Percentiles rank a stretch among this genome's conserved stretches.
These are phyloP conservation scores for Hiodon alosoides DNA, from an alignment of 2,113 vertebrate genomes.

Conservation along the genomic window DNA sequence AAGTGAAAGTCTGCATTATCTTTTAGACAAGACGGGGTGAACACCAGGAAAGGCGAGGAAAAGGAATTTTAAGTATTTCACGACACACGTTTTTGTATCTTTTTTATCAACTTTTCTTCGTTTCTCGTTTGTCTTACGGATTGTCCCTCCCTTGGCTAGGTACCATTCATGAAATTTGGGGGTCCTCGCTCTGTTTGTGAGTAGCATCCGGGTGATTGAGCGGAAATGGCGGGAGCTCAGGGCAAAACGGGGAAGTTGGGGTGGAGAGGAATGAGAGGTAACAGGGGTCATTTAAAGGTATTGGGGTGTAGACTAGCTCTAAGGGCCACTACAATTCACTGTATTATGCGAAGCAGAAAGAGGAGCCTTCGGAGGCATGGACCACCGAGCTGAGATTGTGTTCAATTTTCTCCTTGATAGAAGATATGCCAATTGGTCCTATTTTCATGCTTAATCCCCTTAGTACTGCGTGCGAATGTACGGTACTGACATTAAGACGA, in stretches of 20 bases:
- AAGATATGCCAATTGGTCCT: slow-evolving; percentile 3
- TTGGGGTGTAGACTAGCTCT: slow-evolving; percentile 5
- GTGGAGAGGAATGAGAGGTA: slow-evolving; percentile 11
- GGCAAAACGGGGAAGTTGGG: slow-evolving; percentile 55
- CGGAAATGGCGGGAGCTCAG: slow-evolving; percentile 65
- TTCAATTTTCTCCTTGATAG: neutral
- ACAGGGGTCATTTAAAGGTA: slow-evolving; percentile 21
- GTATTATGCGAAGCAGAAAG: slow-evolving; percentile 9
- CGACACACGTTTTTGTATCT: slow-evolving; percentile 52
- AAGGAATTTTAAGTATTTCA: slow-evolving; percentile 36
- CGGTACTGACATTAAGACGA: no score
- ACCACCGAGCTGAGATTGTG: neutral
- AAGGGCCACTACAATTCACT: slow-evolving; percentile 7
- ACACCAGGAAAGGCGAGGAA: slow-evolving; percentile 26
- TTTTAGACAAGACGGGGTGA: slow-evolving; percentile 32
- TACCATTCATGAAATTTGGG: slow-evolving; percentile 66
- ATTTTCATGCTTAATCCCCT: slow-evolving; percentile 8
- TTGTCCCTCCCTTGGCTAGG: slow-evolving; percentile 65
- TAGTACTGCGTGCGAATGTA: no score
- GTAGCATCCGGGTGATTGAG: slow-evolving; percentile 59
- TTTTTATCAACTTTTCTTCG: slow-evolving; percentile 59
- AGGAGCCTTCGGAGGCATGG: neutral
- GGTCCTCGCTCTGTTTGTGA: slow-evolving; percentile 45
- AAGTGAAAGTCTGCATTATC: slow-evolving; percentile 23
- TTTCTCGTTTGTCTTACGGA: slow-evolving; percentile 44